Evolutionary conservation across 2,113 vertebrate species (phyloP), one percentile per base, ranked within the genome.

Genomic region (Hyaena hyaena): DNA sequence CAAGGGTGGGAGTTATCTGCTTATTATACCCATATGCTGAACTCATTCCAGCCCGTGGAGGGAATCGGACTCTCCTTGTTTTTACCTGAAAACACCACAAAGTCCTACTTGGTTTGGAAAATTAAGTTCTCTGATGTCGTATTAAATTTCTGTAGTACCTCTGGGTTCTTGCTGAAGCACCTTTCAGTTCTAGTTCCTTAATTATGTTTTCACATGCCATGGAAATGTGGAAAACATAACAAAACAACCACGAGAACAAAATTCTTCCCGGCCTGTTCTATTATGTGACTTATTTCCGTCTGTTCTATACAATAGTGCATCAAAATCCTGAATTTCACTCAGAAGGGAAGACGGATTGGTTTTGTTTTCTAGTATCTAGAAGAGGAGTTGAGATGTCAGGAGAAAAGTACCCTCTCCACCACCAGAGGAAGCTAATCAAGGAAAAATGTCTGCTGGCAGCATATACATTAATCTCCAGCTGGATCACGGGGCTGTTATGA

Each of bases 371-470:
- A 9, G 68, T 71, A 43, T 87, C 71, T 83, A 85, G 77, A 65
- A 93, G 82, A 95, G 12, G 39, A 87, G 86, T 89, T 96, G 79
- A 93, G 79, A 82, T 93, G 87, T 93, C 82, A 53, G 66, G 76
- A n/a, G 79, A 68, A 89, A 97, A 96, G 82, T 58, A 48, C 33
- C 65, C 74, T 95, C 92, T 97, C 86, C 96, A 92, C 95, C 95
- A 96, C 90, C 84, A 63, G 77, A 35, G 39, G 83, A 93, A 95
- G 90, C 84, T 95, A 88, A 97, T 95, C 95, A 93, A 93, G 84
- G 88, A 28, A 93, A 55, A 81, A 69, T 33, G 45, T 77, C 74
- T 71, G 31, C 2, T 0, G 21, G 43, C 31, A 83, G 55, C 33
- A 26, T 2, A 35, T 7, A 69, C 89, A 95, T 96, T 85, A 85